A percentile compares a stretch with the other conserved stretches of the same genome.
Evolutionary conservation across 2,797 vertebrate species (phyloP).

Genomic region (Malacoctenus gilli): DNA sequence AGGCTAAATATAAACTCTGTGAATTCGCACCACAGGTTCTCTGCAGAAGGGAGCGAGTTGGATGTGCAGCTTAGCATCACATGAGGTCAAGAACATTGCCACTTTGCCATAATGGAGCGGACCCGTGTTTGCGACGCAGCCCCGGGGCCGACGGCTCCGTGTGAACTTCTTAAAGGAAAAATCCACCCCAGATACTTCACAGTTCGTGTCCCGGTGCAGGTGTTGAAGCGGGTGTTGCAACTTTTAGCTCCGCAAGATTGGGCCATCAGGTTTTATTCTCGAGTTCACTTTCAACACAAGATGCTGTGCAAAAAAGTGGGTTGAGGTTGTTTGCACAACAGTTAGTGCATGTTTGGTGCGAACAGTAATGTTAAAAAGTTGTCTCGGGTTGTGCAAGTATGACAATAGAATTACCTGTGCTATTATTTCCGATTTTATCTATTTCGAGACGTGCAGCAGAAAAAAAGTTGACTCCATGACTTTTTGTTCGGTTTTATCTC

Average conservation of each 20-base stretch:
- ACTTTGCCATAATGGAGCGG: conserved; percentile 33
- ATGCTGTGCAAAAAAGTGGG: too few relatives aligned
- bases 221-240: not conserved
- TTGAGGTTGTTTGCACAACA: too few relatives aligned
- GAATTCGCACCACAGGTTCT: conserved; percentile 72
- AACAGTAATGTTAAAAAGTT: too few relatives aligned
- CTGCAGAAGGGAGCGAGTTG: conserved; percentile 53
- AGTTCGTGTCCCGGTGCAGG: not conserved
- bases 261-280: too few relatives aligned
- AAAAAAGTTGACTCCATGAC: too few relatives aligned
- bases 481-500: too few relatives aligned
- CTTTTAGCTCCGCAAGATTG: not conserved
- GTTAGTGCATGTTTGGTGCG: too few relatives aligned
- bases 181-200: conserved; percentile 25
- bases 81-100: conserved; percentile 63
- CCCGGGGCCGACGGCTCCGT: conserved; percentile 46
- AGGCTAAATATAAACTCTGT: conserved; percentile 75
- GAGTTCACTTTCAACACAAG: too few relatives aligned
- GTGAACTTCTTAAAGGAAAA: conserved; percentile 55
- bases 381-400: too few relatives aligned
- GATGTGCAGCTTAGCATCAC: conserved; percentile 53
- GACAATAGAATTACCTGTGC: too few relatives aligned
- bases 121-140: conserved; percentile 36
- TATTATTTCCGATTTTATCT: too few relatives aligned
- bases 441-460: too few relatives aligned